Conservation (phyloP, 2,113 vertebrate species). For the Ophthalmolycus amberensis region DNA sequence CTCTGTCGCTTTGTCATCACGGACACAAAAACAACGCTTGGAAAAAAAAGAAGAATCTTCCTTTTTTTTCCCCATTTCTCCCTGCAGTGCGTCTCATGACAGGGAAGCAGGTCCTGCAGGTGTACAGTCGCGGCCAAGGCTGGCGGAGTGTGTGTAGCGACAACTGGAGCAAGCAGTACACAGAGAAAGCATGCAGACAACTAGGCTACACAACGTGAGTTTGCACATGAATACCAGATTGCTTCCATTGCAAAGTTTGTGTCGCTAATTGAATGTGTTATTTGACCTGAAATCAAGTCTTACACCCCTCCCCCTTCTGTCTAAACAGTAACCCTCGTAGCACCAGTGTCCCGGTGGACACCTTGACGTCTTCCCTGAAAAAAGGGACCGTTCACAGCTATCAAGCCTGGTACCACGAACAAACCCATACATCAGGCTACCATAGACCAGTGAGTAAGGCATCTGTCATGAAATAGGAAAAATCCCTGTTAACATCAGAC, state of each 20-base stretch:
- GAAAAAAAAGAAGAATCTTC: constrained; percentile 6
- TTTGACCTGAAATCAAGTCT: constrained; percentile 10
- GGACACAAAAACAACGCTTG: not conserved
- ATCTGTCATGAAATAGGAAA: not conserved
- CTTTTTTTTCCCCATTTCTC: not conserved
- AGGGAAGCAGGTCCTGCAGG: constrained; percentile 84
- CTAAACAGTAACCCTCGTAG: constrained; percentile 60
- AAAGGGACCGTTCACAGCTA: constrained; percentile 68
- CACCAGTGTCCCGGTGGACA: constrained; percentile 38
- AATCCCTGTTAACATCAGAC: not conserved
- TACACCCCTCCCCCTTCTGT: not conserved
- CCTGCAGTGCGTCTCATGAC: constrained; percentile 79
- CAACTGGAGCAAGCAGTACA: constrained; percentile 82
- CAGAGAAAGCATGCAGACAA: constrained; percentile 85
- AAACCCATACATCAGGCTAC: constrained; percentile 64
- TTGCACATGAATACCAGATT: not conserved
- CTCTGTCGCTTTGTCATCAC: constrained; percentile 1
- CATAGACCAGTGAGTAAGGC: constrained; percentile 60
- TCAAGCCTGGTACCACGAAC: constrained; percentile 30
- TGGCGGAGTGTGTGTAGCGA: constrained; percentile 89
- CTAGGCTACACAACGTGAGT: constrained; percentile 90
- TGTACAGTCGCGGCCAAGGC: constrained; percentile 66
- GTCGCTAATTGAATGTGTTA: not conserved
- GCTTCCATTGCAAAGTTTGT: not conserved
- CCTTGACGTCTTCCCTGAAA: constrained; percentile 27